Conservation (phyloP, 2,113 vertebrate genomes). For the Chelonoidis abingdonii region DNA sequence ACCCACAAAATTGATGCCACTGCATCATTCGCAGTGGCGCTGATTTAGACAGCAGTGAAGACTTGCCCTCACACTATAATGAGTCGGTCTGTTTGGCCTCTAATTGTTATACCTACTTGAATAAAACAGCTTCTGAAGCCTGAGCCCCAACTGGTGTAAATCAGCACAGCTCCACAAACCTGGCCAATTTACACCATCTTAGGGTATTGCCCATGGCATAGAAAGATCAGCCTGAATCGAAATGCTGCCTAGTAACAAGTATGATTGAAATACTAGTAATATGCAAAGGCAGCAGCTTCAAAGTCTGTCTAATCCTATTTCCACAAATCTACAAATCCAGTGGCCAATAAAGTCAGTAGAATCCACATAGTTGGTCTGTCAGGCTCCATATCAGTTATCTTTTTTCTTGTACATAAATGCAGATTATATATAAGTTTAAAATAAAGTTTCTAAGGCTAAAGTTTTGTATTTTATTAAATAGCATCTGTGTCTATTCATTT, state of each 20-base stretch:
- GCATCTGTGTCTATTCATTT: not conserved
- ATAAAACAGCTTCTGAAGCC: not conserved
- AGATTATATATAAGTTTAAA: not conserved
- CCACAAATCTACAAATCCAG: not conserved
- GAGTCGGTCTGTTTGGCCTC: not conserved
- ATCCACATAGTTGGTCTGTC: not conserved
- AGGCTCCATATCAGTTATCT: not conserved
- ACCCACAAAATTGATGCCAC: no score
- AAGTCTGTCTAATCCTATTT: not conserved
- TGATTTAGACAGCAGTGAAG: no score
- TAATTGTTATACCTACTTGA: not conserved
- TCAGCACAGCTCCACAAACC: not conserved
- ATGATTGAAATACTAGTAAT: not conserved
- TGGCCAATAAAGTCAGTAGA: not conserved
- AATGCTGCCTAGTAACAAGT: not conserved
- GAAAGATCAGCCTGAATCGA: not conserved
- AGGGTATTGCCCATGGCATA: not conserved
- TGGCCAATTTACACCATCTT: not conserved
- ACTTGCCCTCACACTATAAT: not conserved
- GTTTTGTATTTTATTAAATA: not conserved
- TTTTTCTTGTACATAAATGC: not conserved
- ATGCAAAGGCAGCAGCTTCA: not conserved
- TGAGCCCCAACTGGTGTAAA: not conserved
- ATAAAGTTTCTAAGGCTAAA: not conserved
- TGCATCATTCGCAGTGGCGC: no score